Percentiles rank a stretch among this genome's conserved stretches.
Conservation (phyloP, 2,888 invertebrate species). For the Rhagium mordax region DNA sequence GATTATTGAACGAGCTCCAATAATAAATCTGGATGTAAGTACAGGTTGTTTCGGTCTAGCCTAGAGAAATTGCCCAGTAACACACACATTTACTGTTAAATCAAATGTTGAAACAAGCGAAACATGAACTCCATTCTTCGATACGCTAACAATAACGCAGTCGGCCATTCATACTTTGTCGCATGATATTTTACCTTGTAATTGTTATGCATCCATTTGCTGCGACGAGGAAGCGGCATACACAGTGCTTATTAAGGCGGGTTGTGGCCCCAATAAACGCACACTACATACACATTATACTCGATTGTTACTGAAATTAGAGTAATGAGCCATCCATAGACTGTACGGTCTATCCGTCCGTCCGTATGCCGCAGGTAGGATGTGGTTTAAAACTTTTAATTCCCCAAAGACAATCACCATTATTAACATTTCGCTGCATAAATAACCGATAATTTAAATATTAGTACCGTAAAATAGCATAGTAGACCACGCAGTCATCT, state of each 20-base stretch:
- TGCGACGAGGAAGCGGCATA: conserved; percentile 64
- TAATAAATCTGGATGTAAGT: too few species aligned
- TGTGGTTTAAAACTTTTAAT: conserved; percentile 56
- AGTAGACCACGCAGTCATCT: background rate
- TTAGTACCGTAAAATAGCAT: conserved; percentile 57
- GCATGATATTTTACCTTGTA: conserved; percentile 45
- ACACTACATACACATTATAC: conserved; percentile 62
- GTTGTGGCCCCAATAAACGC: conserved; percentile 64
- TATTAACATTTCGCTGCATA: conserved; percentile 53
- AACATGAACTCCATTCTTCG: background rate
- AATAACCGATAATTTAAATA: conserved; percentile 57
- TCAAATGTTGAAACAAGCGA: background rate
- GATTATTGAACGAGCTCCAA: too few species aligned
- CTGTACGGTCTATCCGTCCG: conserved; percentile 34
- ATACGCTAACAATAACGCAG: background rate
- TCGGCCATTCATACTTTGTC: conserved; percentile 47
- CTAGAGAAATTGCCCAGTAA: too few species aligned
- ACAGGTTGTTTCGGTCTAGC: too few species aligned
- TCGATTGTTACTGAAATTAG: conserved; percentile 63
- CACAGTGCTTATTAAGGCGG: conserved; percentile 67
- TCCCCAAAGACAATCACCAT: conserved; percentile 52
- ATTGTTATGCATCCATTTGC: conserved; percentile 61
- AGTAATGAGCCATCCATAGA: conserved; percentile 60
- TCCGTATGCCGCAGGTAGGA: conserved; percentile 46
- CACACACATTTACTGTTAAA: background rate